Evolutionary conservation across 2,113 vertebrate species (phyloP).

Genomic region (Dolichotis patagonum): DNA sequence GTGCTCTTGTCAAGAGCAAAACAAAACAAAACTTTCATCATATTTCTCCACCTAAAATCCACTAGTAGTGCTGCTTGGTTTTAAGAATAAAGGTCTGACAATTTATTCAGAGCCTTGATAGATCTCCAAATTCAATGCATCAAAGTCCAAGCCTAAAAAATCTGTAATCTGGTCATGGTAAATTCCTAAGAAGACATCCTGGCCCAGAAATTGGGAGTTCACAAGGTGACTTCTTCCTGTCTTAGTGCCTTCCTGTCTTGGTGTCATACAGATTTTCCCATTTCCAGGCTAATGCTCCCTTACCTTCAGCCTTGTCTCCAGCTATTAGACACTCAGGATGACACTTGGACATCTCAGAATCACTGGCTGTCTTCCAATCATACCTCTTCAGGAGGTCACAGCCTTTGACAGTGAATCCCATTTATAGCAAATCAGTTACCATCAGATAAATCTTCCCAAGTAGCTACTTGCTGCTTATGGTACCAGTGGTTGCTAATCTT

Average conservation of each 20-base stretch:
- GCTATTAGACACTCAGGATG: background rate
- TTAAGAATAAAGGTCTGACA: background rate
- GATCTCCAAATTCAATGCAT: background rate
- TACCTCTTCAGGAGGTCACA: constrained; percentile 9
- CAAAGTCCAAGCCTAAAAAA: background rate
- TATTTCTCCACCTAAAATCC: background rate
- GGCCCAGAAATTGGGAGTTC: background rate
- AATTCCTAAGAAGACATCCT: constrained; percentile 3
- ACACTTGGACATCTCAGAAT: background rate
- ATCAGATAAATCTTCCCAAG: constrained; percentile 73
- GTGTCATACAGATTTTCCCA: background rate
- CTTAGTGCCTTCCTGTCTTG: background rate
- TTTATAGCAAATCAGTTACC: constrained; percentile 29
- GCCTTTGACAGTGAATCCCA: background rate
- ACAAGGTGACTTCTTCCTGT: background rate
- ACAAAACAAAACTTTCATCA: background rate
- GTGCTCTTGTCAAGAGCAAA: background rate
- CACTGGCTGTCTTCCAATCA: constrained; percentile 30
- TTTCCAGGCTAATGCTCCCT: background rate
- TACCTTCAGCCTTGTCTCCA: background rate
- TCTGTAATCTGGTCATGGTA: background rate
- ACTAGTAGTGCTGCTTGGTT: background rate
- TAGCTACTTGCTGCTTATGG: constrained; percentile 30
- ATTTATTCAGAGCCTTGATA: constrained; percentile 17
- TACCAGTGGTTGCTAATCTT: constrained; percentile 40